Base-by-base conservation (phyloP, 2,113 vertebrate species). In the Elgaria multicarinata region DNA sequence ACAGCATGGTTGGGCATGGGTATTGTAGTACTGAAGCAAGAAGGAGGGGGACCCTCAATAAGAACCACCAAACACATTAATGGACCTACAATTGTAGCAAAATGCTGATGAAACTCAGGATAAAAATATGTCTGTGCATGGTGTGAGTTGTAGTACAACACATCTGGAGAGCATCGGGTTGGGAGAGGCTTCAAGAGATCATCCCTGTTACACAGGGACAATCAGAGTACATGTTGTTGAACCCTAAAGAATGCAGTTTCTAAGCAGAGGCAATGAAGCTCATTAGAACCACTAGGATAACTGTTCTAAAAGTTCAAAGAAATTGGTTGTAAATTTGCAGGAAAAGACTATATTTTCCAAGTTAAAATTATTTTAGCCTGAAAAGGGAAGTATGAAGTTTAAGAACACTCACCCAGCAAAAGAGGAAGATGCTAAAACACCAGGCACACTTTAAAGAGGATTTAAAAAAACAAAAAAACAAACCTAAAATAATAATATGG, bases 341-440 rank as follows among this genome's bases (percentile, higher is more conserved):
- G 24, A 2, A 39, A 87, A 77, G 66, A 44, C 16, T 72, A 72
- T 88, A 39, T 55, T 80, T 83, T 31, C 71, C 28, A 66, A 86
- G 39, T 33, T 76, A 46, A 83, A 18, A 53, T 69, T 50, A 64
- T 71, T 72, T 82, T 33, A 89, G 39, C 36, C 36, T 36, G 69
- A 62, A 89, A 89, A 26, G 69, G 42, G 80, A 89, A 88, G 79
- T 13, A 58, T 74, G 42, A 1, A 42, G 62, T 79, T 55, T 67
- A 67, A 39, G 31, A 39, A 80, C 14, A 80, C 12, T 53, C 18
- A 2, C 64, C 10, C 31, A 33, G 14, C 31, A 75, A 89, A 89
- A 89, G 55, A 89, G 87, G 87, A 89, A 89, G 87, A 66, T 66
- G 18, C 39, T 28, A 33, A 76, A 78, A 26, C 55, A 50, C 31